Base-by-base conservation (phyloP, 37 sponge, comb jelly and placozoan genomes). In the Spongia lamella region DNA sequence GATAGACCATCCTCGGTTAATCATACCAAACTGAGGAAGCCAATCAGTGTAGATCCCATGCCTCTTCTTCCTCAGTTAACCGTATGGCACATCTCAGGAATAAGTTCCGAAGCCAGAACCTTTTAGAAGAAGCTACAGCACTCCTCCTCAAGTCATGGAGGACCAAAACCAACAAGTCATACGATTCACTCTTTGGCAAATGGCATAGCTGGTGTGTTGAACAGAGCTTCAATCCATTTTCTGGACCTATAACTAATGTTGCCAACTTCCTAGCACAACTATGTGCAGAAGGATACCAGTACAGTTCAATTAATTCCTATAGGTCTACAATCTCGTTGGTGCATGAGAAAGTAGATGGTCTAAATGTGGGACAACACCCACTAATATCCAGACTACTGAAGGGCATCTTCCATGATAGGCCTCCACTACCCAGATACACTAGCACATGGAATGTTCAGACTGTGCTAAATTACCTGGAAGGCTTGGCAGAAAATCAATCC, bases 81-180 rank as follows among this genome's bases (percentile, higher is more conserved):
- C 77, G 63, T 61, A 33, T 76, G 84, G 77, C 22, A 17, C 57
- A 83, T 83, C 84, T 83, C 84, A 39, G 84, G 84, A 32, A 40
- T 33, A 30, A 57, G 43, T 76, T 62, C 71, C 16, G 3, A 32
- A 32, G 16, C 21, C 58, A 63, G 38, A n/a, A 54, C 37, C 58
- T 73, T 82, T 82, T 60, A 25, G 64, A 49, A 35, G 71, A 35
- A 36, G 77, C 58, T 83, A 30, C 70, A 38, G 51, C 73, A 19
- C 68, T 75, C 63, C 60, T 75, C 53, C 64, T 61, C 15, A 38
- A 53, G 27, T 84, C 84, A 11, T 84, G 84, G 84, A 43, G 78
- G 56, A 24, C 52, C 22, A 75, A 71, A 34, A 25, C 84, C 15
- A n/a, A 54, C 2, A 57, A 61, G 53, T 21, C 70, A 4, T 75